These are phyloP conservation scores for Brachyalestes nurse DNA, from an alignment of 2,797 vertebrate species.

Conservation along the genomic window DNA sequence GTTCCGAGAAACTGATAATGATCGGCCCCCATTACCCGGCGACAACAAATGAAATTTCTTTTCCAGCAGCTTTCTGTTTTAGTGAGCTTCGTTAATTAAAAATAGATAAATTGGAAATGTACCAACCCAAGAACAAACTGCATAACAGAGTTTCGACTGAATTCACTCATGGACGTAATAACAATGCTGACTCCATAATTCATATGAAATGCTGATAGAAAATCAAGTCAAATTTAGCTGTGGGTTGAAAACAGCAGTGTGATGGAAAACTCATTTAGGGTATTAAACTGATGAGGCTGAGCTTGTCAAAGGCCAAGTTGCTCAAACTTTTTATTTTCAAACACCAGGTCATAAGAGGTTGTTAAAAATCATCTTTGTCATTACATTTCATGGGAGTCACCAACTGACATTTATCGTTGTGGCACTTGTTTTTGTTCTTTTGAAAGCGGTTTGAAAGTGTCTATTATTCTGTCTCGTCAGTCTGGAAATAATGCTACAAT, in stretches of 20 bases:
- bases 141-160: not conserved
- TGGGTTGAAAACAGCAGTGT: not conserved
- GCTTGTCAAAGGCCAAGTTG: not conserved
- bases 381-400: not conserved
- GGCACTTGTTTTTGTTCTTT: not conserved
- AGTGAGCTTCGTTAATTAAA: not conserved
- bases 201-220: not conserved
- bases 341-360: not conserved
- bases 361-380: not conserved
- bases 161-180: not conserved
- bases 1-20: constrained; percentile 5
- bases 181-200: not conserved
- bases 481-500: not conserved
- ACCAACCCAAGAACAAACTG: not conserved
- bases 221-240: not conserved
- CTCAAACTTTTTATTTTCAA: not conserved
- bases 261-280: not conserved
- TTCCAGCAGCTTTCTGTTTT: not conserved
- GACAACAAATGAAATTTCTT: not conserved
- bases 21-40: not conserved
- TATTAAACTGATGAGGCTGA: not conserved
- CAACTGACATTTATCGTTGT: not conserved
- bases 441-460: not conserved
- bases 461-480: not conserved
- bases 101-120: not conserved